Evolutionary conservation across 2,113 vertebrate genomes (phyloP).

Genomic region (Pavo muticus): DNA sequence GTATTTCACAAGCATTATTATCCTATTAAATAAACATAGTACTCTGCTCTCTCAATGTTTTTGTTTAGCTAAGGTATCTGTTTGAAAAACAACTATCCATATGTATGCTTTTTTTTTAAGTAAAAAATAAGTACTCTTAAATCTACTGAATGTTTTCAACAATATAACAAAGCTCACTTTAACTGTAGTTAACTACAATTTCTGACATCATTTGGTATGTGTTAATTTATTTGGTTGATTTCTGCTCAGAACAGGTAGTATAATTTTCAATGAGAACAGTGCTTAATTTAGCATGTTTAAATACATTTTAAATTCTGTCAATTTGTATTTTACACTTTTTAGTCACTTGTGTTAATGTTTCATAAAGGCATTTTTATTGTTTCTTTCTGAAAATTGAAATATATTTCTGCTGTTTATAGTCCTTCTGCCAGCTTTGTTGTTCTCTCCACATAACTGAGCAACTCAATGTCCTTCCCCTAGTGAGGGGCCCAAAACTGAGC

Average conservation of each 20-base stretch:
- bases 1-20: not conserved
- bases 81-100: not conserved
- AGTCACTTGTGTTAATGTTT: not conserved
- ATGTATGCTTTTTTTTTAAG: not conserved
- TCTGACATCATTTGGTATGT: not conserved
- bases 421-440: not conserved
- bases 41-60: not conserved
- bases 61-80: not conserved
- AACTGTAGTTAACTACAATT: not conserved
- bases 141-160: not conserved
- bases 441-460: not conserved
- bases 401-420: not conserved
- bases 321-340: not conserved
- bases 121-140: not conserved
- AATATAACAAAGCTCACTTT: not conserved
- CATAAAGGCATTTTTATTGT: not conserved
- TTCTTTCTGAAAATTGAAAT: not conserved
- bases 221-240: not conserved
- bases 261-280: not conserved
- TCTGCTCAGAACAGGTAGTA: not conserved
- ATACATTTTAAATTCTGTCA: not conserved
- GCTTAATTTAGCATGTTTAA: not conserved
- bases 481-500: not conserved
- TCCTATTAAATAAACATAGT: not conserved
- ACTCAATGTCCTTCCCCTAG: not conserved